Percentiles rank a stretch among this genome's conserved stretches.
These are phyloP conservation scores for Lacerta viridis DNA, from an alignment of 2,797 vertebrate genomes.

Conservation along the genomic window DNA sequence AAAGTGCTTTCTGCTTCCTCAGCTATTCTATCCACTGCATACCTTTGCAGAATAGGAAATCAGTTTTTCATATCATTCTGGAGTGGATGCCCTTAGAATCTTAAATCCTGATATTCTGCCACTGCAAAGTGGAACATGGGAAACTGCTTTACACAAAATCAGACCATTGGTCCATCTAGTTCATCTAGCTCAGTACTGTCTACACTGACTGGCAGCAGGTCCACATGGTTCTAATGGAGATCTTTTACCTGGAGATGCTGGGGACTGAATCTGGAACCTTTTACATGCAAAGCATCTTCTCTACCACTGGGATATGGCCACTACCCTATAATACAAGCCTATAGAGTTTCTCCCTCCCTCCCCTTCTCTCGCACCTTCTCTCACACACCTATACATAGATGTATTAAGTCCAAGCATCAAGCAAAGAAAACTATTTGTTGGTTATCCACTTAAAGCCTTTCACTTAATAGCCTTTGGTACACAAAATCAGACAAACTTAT, in stretches of 20 bases:
- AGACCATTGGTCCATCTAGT: neutral
- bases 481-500: neutral
- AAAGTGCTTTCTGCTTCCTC: neutral
- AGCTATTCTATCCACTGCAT: too few species aligned
- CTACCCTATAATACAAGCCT: too few species aligned
- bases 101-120: neutral
- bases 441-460: slow-evolving; percentile 35
- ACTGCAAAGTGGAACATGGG: neutral
- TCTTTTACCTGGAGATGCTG: neutral
- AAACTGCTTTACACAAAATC: too few species aligned
- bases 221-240: neutral
- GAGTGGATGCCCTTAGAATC: neutral
- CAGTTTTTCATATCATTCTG: neutral
- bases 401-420: slow-evolving; percentile 11
- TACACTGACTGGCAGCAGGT: neutral
- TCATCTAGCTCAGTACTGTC: neutral
- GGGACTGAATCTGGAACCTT: neutral
- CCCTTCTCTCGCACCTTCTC: neutral
- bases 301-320: too few species aligned
- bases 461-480: neutral
- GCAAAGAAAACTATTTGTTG: neutral
- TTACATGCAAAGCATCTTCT: neutral
- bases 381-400: neutral
- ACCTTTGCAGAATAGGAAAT: slow-evolving; percentile 1
- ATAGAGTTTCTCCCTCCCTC: slow-evolving; percentile 8